Base-by-base conservation (phyloP, 2,797 vertebrate species). In the Pteropus rufus region DNA sequence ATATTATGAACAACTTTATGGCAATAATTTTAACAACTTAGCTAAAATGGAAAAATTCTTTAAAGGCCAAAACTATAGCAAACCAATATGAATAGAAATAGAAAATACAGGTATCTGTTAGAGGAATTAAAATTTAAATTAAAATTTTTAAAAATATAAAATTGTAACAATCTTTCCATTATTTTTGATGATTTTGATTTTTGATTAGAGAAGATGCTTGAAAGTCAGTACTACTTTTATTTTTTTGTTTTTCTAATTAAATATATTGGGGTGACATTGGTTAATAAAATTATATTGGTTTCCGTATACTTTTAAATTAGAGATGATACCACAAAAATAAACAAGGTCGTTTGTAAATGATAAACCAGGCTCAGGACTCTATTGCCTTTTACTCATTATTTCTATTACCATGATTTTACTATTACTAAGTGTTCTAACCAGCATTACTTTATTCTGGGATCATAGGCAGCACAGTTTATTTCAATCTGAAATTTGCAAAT, bases 401-500 rank as follows among this genome's bases (percentile, higher is more conserved):
- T 91, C 39, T 84, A 56, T 84, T 85, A 56, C 60, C 5, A 49
- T 56, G 49, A 76, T 54, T 87, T 82, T n/a, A 34, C 26, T 70
- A 41, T 84, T 84, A 34, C 34, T 49, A 94, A 60, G 44, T 69
- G 19, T 84, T 75, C 24, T 80, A 56, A 26, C 58, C 76, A 36
- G 41, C 36, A 34, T 69, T 87, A 31, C 41, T 94, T 77, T 73
- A 36, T 87, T 90, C 34, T 93, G 69, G 9, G 54, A 73, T 73
- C 31, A 31, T 31, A 90, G 75, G 34, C 18, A 19, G 19, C 26
- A 49, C 9, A 31, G 36, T 90, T 72, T 87, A 34, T 91, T 94
- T 94, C 49, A 39, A 44, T 91, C 56, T 83, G 52, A 95, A 65
- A 84, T 75, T 92, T 86, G 46, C 23, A 82, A 86, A 62, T 83